phyloP scores from a whole-genome alignment of 2,113 vertebrate species.

The Callospermophilus lateralis region DNA sequence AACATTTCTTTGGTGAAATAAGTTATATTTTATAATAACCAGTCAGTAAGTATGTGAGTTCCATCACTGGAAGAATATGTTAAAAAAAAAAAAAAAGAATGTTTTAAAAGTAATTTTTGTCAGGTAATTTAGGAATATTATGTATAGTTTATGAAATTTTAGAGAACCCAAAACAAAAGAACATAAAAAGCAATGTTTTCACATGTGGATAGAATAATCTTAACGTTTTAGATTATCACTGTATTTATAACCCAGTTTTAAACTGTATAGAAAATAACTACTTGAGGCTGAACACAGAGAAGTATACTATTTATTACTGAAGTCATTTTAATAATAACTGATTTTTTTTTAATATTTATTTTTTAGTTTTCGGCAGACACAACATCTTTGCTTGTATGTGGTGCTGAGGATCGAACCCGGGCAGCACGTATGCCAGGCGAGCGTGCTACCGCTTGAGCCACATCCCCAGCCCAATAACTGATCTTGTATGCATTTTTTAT shows the following conservation, averaged over 20 bases:
- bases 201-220: background rate
- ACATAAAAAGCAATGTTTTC: background rate
- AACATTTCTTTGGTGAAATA: slow-evolving; percentile 48
- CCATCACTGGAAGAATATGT: background rate
- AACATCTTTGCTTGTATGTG: too few species aligned
- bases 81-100: background rate
- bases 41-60: slow-evolving; percentile 8
- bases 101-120: background rate
- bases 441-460: too few species aligned
- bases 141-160: background rate
- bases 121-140: slow-evolving; percentile 4
- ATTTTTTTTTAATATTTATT: too few species aligned
- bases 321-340: background rate
- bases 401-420: too few species aligned
- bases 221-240: slow-evolving; percentile 23
- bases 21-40: background rate
- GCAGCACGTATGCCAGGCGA: too few species aligned
- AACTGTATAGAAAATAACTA: background rate
- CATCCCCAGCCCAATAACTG: too few species aligned
- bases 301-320: background rate
- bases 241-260: slow-evolving; percentile 28
- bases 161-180: background rate
- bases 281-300: background rate
- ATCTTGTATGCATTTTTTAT: background rate
- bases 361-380: too few species aligned